Base-by-base conservation (phyloP, 64 coral and sea anemone genomes). In the Montipora sp. region DNA sequence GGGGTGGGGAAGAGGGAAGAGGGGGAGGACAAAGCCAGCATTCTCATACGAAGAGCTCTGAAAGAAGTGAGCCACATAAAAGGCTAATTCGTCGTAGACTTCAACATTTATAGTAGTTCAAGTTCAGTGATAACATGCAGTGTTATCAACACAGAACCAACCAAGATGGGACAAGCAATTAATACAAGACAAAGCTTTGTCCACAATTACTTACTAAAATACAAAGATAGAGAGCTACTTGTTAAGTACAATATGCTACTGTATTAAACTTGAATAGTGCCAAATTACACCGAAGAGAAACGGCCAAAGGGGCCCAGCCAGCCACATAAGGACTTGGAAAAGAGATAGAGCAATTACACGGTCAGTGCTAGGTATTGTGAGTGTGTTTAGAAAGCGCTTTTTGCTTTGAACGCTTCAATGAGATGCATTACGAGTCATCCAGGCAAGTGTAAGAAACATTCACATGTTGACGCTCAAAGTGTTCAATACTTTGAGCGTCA, bases 41-140 rank as follows among this genome's bases (percentile, higher is more conserved):
- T 11, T 8, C 7, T 57, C 11, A 11, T 57, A 11, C 6, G 11
- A 6, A 57, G 75, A 47, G 45, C 36, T 36, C 36, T 36, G 36
- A 36, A 36, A 36, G 8, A 6, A 85, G 48, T 22, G 22, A 48
- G n/a, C 18, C 65, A 85, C 9, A 85, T 63, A 15, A 84, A 1
- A 70, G 21, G 10, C 36, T 50, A 44, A 85, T 23, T 85, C 66
- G 71, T 24, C 48, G 65, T 46, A 85, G 82, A 85, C 65, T 85
- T 69, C 43, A 46, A 85, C 68, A 85, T 85, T 85, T 85, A 85
- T 85, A 85, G 82, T 43, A 85, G 82, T 85, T 85, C 49, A 63
- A 63, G 44, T 85, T 85, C 82, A 48, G 49, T 49, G 53, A 57
- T 11, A 57, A 57, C 53, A 57, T 11, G 49, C 75, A 49, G 47